Evolutionary conservation across 2,113 vertebrate genomes (phyloP).

Genomic region (Chloropsis cyanopogon): DNA sequence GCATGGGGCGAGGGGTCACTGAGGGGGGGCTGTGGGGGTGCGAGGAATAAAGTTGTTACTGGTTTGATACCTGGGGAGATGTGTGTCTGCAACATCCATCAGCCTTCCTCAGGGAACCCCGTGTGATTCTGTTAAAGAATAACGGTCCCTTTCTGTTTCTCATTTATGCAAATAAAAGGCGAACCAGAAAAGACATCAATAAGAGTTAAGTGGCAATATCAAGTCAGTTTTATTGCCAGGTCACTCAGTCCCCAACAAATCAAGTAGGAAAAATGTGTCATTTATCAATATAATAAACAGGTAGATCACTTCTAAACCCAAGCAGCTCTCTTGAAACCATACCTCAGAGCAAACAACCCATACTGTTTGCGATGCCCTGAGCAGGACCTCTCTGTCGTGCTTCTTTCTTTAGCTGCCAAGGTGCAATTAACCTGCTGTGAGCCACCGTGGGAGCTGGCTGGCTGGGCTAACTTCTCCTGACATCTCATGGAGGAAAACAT

Average conservation of each 20-base stretch:
- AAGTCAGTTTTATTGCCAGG: slow-evolving; percentile 64
- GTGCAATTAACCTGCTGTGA: background rate
- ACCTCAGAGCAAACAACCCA: slow-evolving; percentile 1
- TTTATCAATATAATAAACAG: slow-evolving; percentile 69
- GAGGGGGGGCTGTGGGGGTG: background rate
- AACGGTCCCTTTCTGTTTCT: slow-evolving; percentile 24
- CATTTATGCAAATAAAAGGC: slow-evolving; percentile 45
- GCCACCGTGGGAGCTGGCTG: fast-evolving
- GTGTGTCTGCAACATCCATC: slow-evolving; percentile 15
- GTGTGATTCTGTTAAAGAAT: background rate
- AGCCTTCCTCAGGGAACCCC: background rate
- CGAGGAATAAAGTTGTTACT: background rate
- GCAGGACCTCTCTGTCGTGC: background rate
- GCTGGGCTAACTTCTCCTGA: background rate
- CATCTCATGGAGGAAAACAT: background rate
- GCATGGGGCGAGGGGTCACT: background rate
- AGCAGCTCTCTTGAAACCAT: slow-evolving; percentile 31
- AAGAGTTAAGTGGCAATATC: slow-evolving; percentile 64
- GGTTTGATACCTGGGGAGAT: background rate
- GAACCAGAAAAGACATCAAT: slow-evolving; percentile 44
- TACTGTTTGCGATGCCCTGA: background rate
- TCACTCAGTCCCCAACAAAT: slow-evolving; percentile 56
- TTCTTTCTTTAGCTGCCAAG: background rate
- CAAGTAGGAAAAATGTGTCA: slow-evolving; percentile 39
- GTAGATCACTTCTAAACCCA: slow-evolving; percentile 40